Percentiles rank a stretch among this genome's conserved stretches.
phyloP scores from a whole-genome alignment of 2,888 invertebrate genomes.

The Hybos culiciformis region DNA sequence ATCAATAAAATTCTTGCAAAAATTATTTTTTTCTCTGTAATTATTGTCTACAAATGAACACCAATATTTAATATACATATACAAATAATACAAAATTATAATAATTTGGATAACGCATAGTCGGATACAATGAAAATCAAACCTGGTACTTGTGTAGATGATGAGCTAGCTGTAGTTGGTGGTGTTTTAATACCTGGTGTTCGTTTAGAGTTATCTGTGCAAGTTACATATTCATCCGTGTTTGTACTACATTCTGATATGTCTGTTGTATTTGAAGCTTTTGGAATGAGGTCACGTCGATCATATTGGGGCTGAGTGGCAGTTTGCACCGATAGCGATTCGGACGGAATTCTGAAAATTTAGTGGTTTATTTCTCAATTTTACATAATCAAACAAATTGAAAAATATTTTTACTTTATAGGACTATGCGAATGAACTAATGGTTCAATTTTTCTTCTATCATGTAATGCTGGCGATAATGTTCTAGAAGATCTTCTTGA shows the following conservation, averaged over 20 bases:
- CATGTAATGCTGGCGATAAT: slow-evolving; percentile 33
- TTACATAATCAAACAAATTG: not conserved
- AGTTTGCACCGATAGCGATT: not conserved
- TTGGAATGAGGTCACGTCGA: slow-evolving; percentile 53
- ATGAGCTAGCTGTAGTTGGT: slow-evolving; percentile 35
- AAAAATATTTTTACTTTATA: slow-evolving; percentile 8
- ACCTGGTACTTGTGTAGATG: slow-evolving; percentile 38
- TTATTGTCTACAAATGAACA: slow-evolving; percentile 11
- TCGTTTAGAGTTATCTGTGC: slow-evolving; percentile 59
- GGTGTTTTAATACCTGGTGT: slow-evolving; percentile 41
- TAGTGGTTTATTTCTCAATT: not conserved
- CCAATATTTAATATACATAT: too few species aligned
- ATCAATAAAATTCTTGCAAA: too few species aligned
- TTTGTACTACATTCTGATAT: slow-evolving; percentile 76
- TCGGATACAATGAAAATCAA: slow-evolving; percentile 21
- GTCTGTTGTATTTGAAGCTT: slow-evolving; percentile 54
- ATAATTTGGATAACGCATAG: slow-evolving; percentile 14
- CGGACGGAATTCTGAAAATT: not conserved
- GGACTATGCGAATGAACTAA: slow-evolving; percentile 12
- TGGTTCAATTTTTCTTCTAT: slow-evolving; percentile 16
- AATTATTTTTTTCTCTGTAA: too few species aligned
- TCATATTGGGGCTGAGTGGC: slow-evolving; percentile 33
- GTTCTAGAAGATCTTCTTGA: slow-evolving; percentile 28
- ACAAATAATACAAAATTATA: slow-evolving; percentile 13
- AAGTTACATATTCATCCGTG: slow-evolving; percentile 77